phyloP scores from a whole-genome alignment of 2,797 vertebrate genomes.

The Nannoperca obscura region DNA sequence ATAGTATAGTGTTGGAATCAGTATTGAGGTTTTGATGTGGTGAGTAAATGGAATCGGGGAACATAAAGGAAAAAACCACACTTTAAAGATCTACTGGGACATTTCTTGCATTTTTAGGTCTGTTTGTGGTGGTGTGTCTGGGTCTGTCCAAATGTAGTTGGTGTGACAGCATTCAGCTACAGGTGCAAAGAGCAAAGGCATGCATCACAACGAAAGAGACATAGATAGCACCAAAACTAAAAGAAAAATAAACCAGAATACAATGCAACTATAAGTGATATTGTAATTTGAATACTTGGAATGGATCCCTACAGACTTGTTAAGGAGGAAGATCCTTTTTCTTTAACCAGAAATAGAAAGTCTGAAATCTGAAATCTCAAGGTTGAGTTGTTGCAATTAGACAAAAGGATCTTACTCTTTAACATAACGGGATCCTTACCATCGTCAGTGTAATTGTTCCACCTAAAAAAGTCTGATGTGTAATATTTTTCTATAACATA shows the following conservation, averaged over 20 bases:
- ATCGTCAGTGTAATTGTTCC: neutral
- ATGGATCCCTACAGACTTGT: too few relatives aligned
- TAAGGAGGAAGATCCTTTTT: too few relatives aligned
- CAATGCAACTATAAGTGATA: neutral
- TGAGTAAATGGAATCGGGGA: neutral
- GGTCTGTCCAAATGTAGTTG: neutral
- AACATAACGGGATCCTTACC: too few relatives aligned
- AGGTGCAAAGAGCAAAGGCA: neutral
- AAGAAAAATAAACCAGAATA: neutral
- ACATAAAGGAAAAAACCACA: neutral
- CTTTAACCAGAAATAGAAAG: too few relatives aligned
- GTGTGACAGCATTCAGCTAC: neutral
- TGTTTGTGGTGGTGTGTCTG: neutral
- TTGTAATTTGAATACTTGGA: neutral
- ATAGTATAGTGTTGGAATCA: neutral
- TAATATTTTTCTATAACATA: neutral
- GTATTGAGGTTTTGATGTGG: neutral
- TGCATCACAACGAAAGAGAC: neutral
- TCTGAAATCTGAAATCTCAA: too few relatives aligned
- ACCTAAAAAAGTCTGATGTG: neutral
- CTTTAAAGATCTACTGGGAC: neutral
- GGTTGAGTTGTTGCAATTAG: too few relatives aligned
- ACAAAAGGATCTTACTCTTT: too few relatives aligned
- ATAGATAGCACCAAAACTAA: neutral
- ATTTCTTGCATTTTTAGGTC: neutral